Base-by-base conservation (phyloP, 2,113 vertebrate genomes). In the Oenanthe oenanthe region DNA sequence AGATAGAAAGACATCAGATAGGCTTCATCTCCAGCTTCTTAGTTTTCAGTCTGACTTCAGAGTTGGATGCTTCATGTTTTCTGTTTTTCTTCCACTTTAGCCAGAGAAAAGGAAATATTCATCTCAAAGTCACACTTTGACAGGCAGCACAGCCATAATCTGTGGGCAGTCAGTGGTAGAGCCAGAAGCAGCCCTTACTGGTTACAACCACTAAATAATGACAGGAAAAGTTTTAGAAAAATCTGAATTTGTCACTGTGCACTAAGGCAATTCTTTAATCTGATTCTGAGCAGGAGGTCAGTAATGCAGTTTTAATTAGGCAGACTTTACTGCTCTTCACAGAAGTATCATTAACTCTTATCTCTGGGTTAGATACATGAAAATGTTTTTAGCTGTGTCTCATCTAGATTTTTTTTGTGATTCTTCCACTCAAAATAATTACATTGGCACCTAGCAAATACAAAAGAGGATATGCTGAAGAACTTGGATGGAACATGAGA, bases 341-440 rank as follows among this genome's bases (percentile, higher is more conserved):
- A 61, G 75, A 92, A 88, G 9, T 53, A 70, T 90, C 36, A 76
- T 73, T 62, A 75, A 47, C 5, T 7, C 5, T 62, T 72, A 51
- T 85, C 51, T 87, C 51, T 54, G 29, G 47, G 38, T 42, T 34
- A 88, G 20, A 42, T 38, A 12, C 12, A 36, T 42, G 13, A 61
- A 92, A 80, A 45, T 5, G 5, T 15, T 84, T 91, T 76, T 66
- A 86, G 54, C 29, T 85, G 24, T 47, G 57, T 15, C 81, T 79
- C 56, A 85, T 83, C 40, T 53, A 61, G 28, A n/a, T 85, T 61
- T 47, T 74, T 71, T 58, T 71, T 3, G 1, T 68, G 54, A 38
- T 28, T 36, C 57, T 85, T 79, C 48, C 45, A 93, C 67, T 92
- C 56, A 77, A 80, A 94, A n/a, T 93, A 91, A 96, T 91, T 92